Evolutionary conservation across 1,140 invertebrate genomes (phyloP).

Genomic region (Hyles vespertilio): DNA sequence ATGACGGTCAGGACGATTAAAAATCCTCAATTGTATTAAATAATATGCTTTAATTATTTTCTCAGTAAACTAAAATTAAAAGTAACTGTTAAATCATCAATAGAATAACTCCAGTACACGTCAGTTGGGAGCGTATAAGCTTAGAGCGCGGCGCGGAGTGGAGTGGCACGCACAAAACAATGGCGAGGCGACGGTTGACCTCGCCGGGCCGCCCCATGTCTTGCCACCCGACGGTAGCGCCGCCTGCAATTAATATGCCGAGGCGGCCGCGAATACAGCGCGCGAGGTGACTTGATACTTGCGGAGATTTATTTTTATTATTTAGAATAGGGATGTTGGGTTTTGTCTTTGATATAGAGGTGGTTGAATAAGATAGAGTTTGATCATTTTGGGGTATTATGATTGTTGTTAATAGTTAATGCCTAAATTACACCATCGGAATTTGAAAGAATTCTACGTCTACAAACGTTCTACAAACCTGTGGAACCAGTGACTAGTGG

Average conservation of each 20-base stretch:
- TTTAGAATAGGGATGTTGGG: neutral
- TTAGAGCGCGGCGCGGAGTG: constrained; percentile 14
- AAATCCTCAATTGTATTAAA: too few species aligned
- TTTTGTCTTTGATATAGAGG: neutral
- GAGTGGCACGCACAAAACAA: constrained; percentile 64
- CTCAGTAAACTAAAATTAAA: too few species aligned
- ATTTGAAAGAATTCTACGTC: too few species aligned
- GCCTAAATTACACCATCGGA: too few species aligned
- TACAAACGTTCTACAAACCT: too few species aligned
- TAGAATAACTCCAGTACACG: too few species aligned
- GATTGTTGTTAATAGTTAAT: neutral
- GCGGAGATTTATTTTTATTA: constrained; percentile 2
- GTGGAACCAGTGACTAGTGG: too few species aligned
- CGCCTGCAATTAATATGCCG: constrained; percentile 75
- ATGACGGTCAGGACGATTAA: too few species aligned
- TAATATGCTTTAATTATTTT: too few species aligned
- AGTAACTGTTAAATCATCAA: too few species aligned
- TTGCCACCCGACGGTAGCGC: constrained; percentile 62
- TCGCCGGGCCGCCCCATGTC: constrained; percentile 62
- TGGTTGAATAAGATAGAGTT: too few species aligned
- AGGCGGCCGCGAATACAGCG: constrained; percentile 57
- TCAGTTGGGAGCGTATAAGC: too few species aligned
- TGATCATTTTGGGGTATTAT: neutral
- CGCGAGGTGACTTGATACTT: constrained; percentile 28
- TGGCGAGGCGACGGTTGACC: constrained; percentile 74